Evolutionary conservation across 2,797 vertebrate genomes (phyloP), one percentile per base, ranked within the genome.

Genomic region (Phyllotis vaccarum): DNA sequence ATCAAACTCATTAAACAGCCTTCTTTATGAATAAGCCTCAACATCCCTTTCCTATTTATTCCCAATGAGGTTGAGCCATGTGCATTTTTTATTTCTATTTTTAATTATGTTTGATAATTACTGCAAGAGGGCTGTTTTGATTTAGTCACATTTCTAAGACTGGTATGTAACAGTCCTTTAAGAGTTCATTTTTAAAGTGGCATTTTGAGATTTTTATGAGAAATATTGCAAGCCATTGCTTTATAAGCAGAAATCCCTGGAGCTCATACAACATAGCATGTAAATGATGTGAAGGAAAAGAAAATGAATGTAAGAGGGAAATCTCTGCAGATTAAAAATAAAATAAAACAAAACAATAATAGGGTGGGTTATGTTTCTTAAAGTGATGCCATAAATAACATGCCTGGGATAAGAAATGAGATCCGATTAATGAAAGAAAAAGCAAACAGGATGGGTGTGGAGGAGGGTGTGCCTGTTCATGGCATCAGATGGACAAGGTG

Each of bases 21-120:
- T 46, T 19, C 43, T 58, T n/a, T n/a, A 29, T 66, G 17, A 96
- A 76, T 80, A 85, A 66, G 78, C 66, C 62, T 93, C 60, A 82
- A 90, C 37, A 75, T 95, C 56, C 89, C 85, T 75, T 89, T 79
- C 43, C 70, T 29, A 86, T 86, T 86, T 86, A 86, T 86, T 86
- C 68, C 21, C 31, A 88, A 60, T 49, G 43, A 91, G 14, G 27
- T 88, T 94, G 91, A 92, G n/a, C 94, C 95, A 93, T 40, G 75
- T 0, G 0, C 13, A 64, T n/a, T 86, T 70, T 49, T 3, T 4
- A 27, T 60, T 83, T 78, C 27, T 85, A 12, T 85, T 49, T 91
- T 93, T 93, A 93, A 81, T 93, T 90, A 31, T 86, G 62, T 58
- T 87, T 95, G 24, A 49, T 89, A n/a, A 91, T 52, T 40, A 93